These are phyloP conservation scores for Pachycephus smyrnensis DNA, from an alignment of 2,888 invertebrate genomes.

Conservation along the genomic window DNA sequence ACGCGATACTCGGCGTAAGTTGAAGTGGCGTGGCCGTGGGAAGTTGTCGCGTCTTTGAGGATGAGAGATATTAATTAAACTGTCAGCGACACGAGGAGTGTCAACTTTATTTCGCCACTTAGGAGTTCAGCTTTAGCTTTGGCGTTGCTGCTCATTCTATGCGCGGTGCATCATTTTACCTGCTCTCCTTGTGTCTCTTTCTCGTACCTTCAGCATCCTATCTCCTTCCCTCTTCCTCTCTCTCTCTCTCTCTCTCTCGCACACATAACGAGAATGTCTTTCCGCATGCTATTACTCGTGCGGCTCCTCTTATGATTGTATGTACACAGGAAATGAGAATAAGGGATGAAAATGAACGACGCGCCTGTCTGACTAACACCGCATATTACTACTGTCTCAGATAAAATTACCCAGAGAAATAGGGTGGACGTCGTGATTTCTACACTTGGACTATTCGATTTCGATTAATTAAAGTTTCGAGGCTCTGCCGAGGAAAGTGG, in stretches of 20 bases:
- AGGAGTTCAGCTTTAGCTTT: constrained; percentile 59
- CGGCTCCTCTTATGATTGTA: neutral
- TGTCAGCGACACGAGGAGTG: constrained; percentile 60
- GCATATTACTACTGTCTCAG: constrained; percentile 27
- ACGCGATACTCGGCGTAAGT: constrained; percentile 36
- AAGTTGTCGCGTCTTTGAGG: constrained; percentile 47
- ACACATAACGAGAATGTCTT: neutral
- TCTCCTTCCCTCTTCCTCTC: constrained; percentile 8
- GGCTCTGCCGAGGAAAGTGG: constrained; percentile 57
- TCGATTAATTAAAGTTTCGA: constrained; percentile 63
- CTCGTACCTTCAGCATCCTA: constrained; percentile 1
- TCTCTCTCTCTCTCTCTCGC: neutral
- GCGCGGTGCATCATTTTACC: neutral
- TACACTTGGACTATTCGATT: constrained; percentile 40
- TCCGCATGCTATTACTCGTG: constrained; percentile 1
- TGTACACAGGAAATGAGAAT: too few relatives aligned
- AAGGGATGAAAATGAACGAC: neutral
- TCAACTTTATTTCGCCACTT: constrained; percentile 65
- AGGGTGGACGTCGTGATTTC: neutral
- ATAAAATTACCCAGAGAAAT: constrained; percentile 23
- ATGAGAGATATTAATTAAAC: constrained; percentile 66
- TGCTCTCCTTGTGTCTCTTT: constrained; percentile 18
- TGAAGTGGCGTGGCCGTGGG: constrained; percentile 45
- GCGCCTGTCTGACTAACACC: constrained; percentile 20
- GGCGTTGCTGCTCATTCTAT: neutral